Evolutionary conservation across 2,113 vertebrate species (phyloP).

Genomic region (Salvelinus fontinalis): DNA sequence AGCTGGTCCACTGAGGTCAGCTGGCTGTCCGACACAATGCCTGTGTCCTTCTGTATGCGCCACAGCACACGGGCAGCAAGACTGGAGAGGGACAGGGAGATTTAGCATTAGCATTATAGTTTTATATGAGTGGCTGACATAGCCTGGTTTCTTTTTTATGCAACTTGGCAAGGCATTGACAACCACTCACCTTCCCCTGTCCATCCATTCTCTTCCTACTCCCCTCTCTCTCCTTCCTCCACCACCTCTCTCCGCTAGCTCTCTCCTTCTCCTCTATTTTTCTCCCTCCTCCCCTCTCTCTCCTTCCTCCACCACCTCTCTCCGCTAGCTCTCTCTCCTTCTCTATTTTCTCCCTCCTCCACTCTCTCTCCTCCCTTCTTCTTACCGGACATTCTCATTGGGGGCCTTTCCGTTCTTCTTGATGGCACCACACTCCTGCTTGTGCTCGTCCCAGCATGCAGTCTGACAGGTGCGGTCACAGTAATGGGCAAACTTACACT

Average conservation of each 20-base stretch:
- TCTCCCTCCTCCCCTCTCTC: neutral
- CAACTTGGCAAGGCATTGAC: neutral
- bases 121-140: neutral
- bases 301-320: neutral
- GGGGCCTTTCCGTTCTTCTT: slow-evolving; percentile 78
- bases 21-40: slow-evolving; percentile 80
- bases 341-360: slow-evolving; percentile 17
- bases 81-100: slow-evolving; percentile 57
- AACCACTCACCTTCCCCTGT: neutral
- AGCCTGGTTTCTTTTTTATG: too few species aligned
- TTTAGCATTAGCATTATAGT: neutral
- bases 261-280: neutral
- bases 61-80: slow-evolving; percentile 89
- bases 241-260: neutral
- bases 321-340: neutral
- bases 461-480: slow-evolving; percentile 95
- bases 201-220: neutral
- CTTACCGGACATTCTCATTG: slow-evolving; percentile 84
- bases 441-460: slow-evolving; percentile 91
- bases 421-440: slow-evolving; percentile 87
- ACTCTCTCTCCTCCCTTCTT: slow-evolving; percentile 20
- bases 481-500: slow-evolving; percentile 93
- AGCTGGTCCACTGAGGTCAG: slow-evolving; percentile 85
- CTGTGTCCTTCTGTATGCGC: slow-evolving; percentile 85
- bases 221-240: neutral